Evolutionary conservation across 2,888 invertebrate species (phyloP).

Genomic region (Philaethria dido): DNA sequence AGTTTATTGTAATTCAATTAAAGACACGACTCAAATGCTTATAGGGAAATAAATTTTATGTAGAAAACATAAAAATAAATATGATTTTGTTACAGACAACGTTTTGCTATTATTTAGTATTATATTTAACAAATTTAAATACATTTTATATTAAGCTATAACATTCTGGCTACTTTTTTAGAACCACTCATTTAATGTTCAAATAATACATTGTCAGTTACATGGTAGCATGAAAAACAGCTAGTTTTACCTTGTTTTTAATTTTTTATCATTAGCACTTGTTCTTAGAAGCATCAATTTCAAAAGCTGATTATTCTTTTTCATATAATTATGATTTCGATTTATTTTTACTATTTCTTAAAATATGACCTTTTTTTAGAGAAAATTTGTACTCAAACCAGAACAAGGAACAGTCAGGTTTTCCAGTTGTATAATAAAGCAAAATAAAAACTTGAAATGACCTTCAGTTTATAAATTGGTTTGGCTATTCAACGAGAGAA

Average conservation of each 20-base stretch:
- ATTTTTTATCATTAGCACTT: too few relatives aligned
- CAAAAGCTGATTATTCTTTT: too few relatives aligned
- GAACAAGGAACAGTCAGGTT: neutral
- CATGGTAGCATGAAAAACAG: too few relatives aligned
- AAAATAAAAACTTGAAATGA: neutral
- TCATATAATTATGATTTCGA: too few relatives aligned
- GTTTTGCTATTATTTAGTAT: too few relatives aligned
- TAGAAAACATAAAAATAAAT: neutral
- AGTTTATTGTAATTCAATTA: neutral
- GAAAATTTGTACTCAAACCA: neutral
- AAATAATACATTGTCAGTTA: too few relatives aligned
- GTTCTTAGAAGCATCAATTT: too few relatives aligned
- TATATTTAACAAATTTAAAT: too few relatives aligned
- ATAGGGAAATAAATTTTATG: neutral
- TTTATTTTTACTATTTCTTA: neutral
- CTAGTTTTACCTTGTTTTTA: too few relatives aligned
- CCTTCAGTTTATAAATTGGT: constrained; percentile 12
- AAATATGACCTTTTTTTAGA: neutral
- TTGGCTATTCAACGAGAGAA: constrained; percentile 16
- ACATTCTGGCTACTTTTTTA: too few relatives aligned
- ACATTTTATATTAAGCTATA: too few relatives aligned
- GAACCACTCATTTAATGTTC: too few relatives aligned
- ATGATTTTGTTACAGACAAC: neutral
- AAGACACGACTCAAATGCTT: neutral
- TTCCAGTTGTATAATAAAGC: neutral